Evolutionary conservation across 2,888 invertebrate genomes (phyloP).

Genomic region (Rhopalosiphum nymphaeae): DNA sequence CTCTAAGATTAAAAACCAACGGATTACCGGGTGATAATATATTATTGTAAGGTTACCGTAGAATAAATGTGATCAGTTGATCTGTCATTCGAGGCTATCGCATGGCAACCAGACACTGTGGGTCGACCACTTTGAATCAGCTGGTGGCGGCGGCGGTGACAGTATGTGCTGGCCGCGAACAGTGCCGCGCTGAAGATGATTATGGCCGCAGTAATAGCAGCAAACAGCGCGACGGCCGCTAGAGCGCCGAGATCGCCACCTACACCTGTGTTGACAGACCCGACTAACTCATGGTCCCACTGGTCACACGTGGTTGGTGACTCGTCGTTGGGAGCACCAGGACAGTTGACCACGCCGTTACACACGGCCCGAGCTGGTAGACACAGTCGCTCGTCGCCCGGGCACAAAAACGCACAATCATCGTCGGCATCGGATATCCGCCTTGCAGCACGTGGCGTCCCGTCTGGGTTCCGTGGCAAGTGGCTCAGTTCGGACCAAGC

Average conservation of each 20-base stretch:
- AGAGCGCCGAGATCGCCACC: not conserved
- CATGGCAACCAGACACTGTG: not conserved
- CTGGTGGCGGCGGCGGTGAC: not conserved
- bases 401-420: conserved; percentile 89
- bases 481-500: conserved; percentile 92
- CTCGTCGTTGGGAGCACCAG: conserved; percentile 69
- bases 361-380: conserved; percentile 87
- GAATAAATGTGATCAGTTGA: conserved; percentile 28
- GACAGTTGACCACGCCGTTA: conserved; percentile 90
- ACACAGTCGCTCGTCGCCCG: conserved; percentile 81
- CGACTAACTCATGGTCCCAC: not conserved
- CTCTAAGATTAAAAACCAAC: not conserved
- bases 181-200: conserved; percentile 11
- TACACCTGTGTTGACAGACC: not conserved
- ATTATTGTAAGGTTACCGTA: not conserved
- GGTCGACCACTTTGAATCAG: not conserved
- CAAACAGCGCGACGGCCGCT: conserved; percentile 34
- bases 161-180: conserved; percentile 38
- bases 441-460: conserved; percentile 71
- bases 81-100: not conserved
- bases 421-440: conserved; percentile 67
- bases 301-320: conserved; percentile 18
- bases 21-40: not conserved
- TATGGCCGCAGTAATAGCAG: conserved; percentile 36
- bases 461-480: conserved; percentile 86